These are phyloP conservation scores for Drosophila merina DNA, from an alignment of 2,888 invertebrate genomes.

Conservation along the genomic window DNA sequence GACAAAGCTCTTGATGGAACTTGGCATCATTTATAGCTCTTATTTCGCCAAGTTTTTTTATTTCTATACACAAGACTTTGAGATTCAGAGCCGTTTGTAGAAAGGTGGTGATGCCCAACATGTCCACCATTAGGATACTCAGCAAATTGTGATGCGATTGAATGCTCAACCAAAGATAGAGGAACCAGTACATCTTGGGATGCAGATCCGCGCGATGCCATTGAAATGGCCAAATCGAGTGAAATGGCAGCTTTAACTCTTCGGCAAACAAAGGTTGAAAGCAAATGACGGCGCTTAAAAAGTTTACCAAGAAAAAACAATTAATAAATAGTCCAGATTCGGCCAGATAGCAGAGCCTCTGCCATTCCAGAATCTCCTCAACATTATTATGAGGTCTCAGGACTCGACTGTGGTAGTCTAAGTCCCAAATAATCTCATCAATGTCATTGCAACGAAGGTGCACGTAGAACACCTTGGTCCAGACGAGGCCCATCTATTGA, in stretches of 20 bases:
- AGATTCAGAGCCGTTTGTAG: constrained; percentile 73
- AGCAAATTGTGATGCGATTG: constrained; percentile 58
- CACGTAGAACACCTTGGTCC: constrained; percentile 53
- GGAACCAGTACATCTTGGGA: constrained; percentile 32
- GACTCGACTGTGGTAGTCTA: constrained; percentile 46
- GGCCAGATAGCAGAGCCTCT: constrained; percentile 58
- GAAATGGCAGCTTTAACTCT: constrained; percentile 59
- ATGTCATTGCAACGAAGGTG: constrained; percentile 57
- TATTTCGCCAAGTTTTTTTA: constrained; percentile 53
- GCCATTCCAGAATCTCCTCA: constrained; percentile 49
- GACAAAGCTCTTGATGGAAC: constrained; percentile 58
- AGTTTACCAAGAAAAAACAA: constrained; percentile 35
- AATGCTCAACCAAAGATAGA: constrained; percentile 64
- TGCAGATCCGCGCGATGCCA: constrained; percentile 47
- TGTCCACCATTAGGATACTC: constrained; percentile 68
- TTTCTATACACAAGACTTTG: constrained; percentile 70
- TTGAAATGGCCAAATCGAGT: constrained; percentile 66
- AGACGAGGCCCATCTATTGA: constrained; percentile 63
- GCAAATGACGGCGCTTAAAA: constrained; percentile 63
- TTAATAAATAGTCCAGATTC: constrained; percentile 52
- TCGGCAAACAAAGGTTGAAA: constrained; percentile 66
- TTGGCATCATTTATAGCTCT: constrained; percentile 12
- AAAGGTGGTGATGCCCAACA: constrained; percentile 58
- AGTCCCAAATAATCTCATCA: constrained; percentile 54
- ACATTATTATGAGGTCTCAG: constrained; percentile 27